phyloP scores from a whole-genome alignment of 2,888 invertebrate species.

The Acanthosoma haemorrhoidale region DNA sequence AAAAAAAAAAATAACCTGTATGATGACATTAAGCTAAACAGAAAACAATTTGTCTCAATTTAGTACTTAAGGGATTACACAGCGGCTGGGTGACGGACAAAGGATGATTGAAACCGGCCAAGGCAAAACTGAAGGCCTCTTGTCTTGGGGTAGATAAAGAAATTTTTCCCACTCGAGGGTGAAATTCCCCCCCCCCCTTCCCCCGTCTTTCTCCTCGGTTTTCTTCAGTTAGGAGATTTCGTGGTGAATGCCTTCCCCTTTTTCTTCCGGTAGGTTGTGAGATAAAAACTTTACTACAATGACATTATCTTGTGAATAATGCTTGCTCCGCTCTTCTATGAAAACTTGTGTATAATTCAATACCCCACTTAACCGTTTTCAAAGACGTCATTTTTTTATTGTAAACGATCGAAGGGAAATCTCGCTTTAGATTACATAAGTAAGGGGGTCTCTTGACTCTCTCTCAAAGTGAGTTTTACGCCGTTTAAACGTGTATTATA shows the following conservation, averaged over 20 bases:
- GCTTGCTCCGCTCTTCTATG: background rate
- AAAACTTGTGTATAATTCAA: constrained; percentile 12
- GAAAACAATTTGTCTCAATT: background rate
- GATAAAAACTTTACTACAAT: constrained; percentile 23
- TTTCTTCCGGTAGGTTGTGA: background rate
- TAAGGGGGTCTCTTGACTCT: background rate
- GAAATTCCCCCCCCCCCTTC: constrained; percentile 1
- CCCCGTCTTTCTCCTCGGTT: too few relatives aligned
- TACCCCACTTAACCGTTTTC: constrained; percentile 13
- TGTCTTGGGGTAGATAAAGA: background rate
- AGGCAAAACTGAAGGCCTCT: background rate
- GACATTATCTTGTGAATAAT: constrained; percentile 7
- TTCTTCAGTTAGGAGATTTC: constrained; percentile 9
- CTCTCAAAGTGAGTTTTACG: background rate
- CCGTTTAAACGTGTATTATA: too few relatives aligned
- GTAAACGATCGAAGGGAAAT: background rate
- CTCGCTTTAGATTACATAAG: background rate
- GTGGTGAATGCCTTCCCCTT: background rate
- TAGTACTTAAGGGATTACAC: too few relatives aligned
- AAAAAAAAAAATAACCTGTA: too few relatives aligned
- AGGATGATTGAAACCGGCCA: too few relatives aligned
- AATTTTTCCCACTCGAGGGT: constrained; percentile 12
- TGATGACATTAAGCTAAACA: background rate
- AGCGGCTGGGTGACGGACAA: too few relatives aligned
- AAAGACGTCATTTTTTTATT: background rate